Evolutionary conservation across 2,797 vertebrate genomes (phyloP).

Genomic region (Champsocephalus gunnari): DNA sequence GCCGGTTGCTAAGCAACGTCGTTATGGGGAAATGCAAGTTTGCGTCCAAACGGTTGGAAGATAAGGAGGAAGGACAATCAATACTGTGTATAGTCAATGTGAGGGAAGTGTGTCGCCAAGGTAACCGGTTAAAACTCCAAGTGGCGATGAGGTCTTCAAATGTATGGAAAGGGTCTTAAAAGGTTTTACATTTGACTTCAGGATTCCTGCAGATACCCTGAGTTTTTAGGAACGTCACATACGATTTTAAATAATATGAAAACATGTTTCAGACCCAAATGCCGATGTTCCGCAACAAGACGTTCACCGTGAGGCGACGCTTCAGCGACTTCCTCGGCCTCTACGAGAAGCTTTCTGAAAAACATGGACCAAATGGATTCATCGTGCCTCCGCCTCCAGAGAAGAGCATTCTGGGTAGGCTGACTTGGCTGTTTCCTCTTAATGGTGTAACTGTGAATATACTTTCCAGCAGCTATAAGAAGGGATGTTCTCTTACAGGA

Average conservation of each 20-base stretch:
- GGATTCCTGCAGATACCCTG: too few species aligned
- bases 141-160: too few species aligned
- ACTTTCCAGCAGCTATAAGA: background rate
- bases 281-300: slow-evolving; percentile 93
- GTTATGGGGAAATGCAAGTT: too few species aligned
- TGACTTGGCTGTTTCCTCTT: background rate
- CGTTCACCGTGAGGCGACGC: slow-evolving; percentile 92
- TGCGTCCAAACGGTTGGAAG: too few species aligned
- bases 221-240: background rate
- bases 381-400: slow-evolving; percentile 97
- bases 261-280: slow-evolving; percentile 88
- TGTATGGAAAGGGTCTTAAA: too few species aligned
- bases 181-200: too few species aligned
- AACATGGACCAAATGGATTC: slow-evolving; percentile 92
- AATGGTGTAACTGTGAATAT: background rate
- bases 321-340: slow-evolving; percentile 99
- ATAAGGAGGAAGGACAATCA: too few species aligned
- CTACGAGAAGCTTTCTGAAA: slow-evolving; percentile 96
- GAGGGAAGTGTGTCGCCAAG: too few species aligned
- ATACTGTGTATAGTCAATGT: too few species aligned
- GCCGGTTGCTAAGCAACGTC: too few species aligned
- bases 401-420: slow-evolving; percentile 95
- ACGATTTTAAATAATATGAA: background rate
- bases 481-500: slow-evolving; percentile 78
- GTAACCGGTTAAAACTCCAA: too few species aligned